Evolutionary conservation across 2,797 vertebrate genomes (phyloP).

Genomic region (Hafferia zeledoni): DNA sequence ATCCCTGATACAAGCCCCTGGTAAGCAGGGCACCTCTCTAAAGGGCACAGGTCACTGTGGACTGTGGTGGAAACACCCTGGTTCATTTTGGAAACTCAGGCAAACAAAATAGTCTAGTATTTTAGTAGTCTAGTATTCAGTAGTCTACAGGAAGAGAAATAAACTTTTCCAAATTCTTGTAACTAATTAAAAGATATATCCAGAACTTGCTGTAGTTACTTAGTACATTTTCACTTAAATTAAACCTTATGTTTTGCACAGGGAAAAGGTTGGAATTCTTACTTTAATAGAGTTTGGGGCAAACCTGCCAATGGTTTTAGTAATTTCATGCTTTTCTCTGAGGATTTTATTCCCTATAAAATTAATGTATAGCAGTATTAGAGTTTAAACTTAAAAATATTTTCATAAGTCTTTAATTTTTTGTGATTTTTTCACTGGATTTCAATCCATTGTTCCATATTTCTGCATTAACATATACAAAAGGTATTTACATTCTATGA

Average conservation of each 20-base stretch:
- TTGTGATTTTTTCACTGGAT: not conserved
- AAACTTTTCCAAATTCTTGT: not conserved
- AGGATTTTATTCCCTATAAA: not conserved
- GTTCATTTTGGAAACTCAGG: not conserved
- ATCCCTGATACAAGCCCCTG: not conserved
- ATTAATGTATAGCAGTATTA: not conserved
- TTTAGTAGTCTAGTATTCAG: not conserved
- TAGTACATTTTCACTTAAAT: not conserved
- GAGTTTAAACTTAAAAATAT: not conserved
- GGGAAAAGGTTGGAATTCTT: not conserved
- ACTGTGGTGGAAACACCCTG: not conserved
- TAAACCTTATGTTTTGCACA: not conserved
- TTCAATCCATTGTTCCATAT: not conserved
- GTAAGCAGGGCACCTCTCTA: not conserved
- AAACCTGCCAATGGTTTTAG: not conserved
- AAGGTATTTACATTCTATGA: not conserved
- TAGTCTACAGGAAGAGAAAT: not conserved
- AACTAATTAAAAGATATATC: not conserved
- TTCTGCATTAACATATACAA: not conserved
- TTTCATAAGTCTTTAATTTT: not conserved
- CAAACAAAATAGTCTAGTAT: not conserved
- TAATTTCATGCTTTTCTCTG: not conserved
- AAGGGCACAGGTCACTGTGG: not conserved
- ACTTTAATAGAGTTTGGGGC: not conserved
- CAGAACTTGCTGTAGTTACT: not conserved